Evolutionary conservation across 2,888 invertebrate genomes (phyloP).

Genomic region (Melanostoma scalare): DNA sequence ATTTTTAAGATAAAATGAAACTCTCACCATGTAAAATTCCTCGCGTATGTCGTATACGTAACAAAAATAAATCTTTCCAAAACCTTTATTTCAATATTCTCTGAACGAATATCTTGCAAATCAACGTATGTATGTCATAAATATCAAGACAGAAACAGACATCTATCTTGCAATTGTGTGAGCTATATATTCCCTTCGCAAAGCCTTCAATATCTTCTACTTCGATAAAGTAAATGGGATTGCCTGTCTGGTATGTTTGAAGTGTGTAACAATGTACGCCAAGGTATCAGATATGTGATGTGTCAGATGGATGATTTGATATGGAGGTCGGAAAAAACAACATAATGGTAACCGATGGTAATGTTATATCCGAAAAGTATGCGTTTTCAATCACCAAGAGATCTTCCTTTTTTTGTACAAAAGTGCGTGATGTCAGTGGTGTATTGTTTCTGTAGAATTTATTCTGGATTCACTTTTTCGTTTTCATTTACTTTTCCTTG

Average conservation of each 20-base stretch:
- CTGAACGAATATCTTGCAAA: slow-evolving; percentile 11
- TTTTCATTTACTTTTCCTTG: slow-evolving; percentile 47
- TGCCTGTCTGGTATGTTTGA: slow-evolving; percentile 5
- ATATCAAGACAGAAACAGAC: slow-evolving; percentile 44
- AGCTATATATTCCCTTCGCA: slow-evolving; percentile 14
- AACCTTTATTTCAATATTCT: not conserved
- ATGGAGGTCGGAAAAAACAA: slow-evolving; percentile 23
- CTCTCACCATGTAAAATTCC: too few species aligned
- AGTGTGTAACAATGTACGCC: slow-evolving; percentile 43
- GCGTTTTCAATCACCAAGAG: slow-evolving; percentile 47
- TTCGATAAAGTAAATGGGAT: not conserved
- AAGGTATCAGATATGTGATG: slow-evolving; percentile 48
- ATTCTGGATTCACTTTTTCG: not conserved
- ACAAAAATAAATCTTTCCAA: too few species aligned
- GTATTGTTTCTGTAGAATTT: slow-evolving; percentile 10
- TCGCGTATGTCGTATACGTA: too few species aligned
- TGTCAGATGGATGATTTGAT: slow-evolving; percentile 40
- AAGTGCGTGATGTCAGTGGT: slow-evolving; percentile 25
- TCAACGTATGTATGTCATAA: slow-evolving; percentile 60
- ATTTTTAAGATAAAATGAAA: too few species aligned
- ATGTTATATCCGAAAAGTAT: slow-evolving; percentile 38
- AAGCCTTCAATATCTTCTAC: not conserved
- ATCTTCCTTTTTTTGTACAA: slow-evolving; percentile 20
- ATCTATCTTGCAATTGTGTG: slow-evolving; percentile 37
- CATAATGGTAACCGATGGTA: slow-evolving; percentile 44